phyloP scores from a whole-genome alignment of 2,888 invertebrate genomes.

The Catocala fraxini region DNA sequence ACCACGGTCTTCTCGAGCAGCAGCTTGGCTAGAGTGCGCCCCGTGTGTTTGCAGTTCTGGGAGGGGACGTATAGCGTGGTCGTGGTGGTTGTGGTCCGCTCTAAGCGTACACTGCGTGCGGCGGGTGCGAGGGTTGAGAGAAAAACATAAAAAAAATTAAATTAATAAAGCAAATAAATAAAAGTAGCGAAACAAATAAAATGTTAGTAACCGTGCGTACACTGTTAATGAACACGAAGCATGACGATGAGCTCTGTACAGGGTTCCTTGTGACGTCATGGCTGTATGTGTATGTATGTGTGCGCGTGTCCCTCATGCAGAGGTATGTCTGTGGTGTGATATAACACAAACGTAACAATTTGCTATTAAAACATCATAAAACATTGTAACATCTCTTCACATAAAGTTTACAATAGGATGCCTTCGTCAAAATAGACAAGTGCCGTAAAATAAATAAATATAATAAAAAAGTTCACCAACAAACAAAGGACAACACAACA shows the following conservation, averaged over 20 bases:
- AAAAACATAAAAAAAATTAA: conserved; percentile 67
- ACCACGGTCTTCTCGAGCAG: conserved; percentile 63
- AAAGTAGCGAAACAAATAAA: conserved; percentile 44
- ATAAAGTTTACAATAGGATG: too few species aligned
- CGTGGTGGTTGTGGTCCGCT: conserved; percentile 63
- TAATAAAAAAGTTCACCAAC: background rate
- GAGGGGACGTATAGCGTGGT: conserved; percentile 63
- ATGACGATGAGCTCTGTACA: conserved; percentile 51
- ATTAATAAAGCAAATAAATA: conserved; percentile 66
- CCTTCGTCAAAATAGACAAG: too few species aligned
- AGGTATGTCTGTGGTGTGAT: background rate
- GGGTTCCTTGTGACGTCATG: conserved; percentile 8
- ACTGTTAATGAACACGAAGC: conserved; percentile 42
- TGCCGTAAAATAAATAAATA: too few species aligned
- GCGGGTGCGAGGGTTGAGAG: conserved; percentile 44
- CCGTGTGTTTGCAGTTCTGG: conserved; percentile 60
- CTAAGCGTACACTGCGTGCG: conserved; percentile 66
- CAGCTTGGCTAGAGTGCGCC: conserved; percentile 67
- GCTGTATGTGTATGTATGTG: background rate
- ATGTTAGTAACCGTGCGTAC: conserved; percentile 72
- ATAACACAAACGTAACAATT: background rate
- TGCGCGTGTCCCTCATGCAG: background rate
- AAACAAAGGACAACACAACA: conserved; percentile 4
- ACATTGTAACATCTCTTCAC: too few species aligned
- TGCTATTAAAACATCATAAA: background rate